These are phyloP conservation scores for Caenorhabditis inopinata DNA, from an alignment of 1,140 invertebrate genomes.

Conservation along the genomic window DNA sequence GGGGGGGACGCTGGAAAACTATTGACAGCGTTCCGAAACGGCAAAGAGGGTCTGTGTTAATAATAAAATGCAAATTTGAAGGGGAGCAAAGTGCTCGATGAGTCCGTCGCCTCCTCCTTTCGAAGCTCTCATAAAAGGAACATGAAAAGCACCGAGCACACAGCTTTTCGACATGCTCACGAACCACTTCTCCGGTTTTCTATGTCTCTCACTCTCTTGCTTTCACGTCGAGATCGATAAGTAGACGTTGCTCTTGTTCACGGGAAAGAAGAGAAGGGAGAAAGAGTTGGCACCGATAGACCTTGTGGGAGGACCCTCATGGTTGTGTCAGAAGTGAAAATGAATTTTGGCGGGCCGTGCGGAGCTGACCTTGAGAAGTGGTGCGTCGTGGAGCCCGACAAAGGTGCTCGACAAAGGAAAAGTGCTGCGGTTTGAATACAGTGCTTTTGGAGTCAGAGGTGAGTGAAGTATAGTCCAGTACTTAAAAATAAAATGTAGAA, in stretches of 20 bases:
- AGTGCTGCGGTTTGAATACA: too few species aligned
- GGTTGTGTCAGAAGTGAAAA: too few species aligned
- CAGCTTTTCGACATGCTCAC: constrained; percentile 22
- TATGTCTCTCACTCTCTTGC: neutral
- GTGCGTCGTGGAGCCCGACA: too few species aligned
- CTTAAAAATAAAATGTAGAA: too few species aligned
- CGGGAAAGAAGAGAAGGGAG: neutral
- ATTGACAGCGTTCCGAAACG: too few species aligned
- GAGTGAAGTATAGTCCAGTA: too few species aligned
- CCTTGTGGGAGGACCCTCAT: neutral
- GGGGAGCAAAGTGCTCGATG: neutral
- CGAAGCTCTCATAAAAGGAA: neutral
- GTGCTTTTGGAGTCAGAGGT: too few species aligned
- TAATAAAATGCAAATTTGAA: constrained; percentile 14
- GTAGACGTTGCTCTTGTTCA: neutral
- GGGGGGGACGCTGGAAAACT: neutral
- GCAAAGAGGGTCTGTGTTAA: neutral
- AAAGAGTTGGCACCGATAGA: too few species aligned
- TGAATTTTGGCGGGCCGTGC: too few species aligned
- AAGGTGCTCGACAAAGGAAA: too few species aligned
- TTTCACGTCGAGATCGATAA: constrained; percentile 5
- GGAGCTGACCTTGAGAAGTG: too few species aligned
- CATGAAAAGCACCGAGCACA: neutral
- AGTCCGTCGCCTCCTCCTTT: too few species aligned
- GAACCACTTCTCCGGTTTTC: neutral